Percentiles rank a stretch among this genome's conserved stretches.
Conservation (phyloP, 1,140 invertebrate genomes). For the Micrasema minimum region DNA sequence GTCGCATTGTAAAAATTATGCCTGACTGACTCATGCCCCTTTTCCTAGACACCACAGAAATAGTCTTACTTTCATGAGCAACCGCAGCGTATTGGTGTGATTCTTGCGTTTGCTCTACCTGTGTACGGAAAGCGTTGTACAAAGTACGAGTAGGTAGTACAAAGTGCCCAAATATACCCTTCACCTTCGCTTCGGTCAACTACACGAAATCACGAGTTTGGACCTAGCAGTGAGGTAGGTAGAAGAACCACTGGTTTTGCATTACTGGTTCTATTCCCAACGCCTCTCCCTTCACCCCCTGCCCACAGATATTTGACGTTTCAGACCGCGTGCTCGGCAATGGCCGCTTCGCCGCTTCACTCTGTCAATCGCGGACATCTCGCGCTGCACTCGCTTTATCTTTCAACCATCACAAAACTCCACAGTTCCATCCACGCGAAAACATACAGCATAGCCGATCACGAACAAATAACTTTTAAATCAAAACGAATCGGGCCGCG, state of each 20-base stretch:
- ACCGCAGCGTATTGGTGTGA: too few relatives aligned
- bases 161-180: too few relatives aligned
- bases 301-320: constrained; percentile 14
- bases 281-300: constrained; percentile 15
- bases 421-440: not conserved
- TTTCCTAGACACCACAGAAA: too few relatives aligned
- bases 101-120: too few relatives aligned
- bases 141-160: too few relatives aligned
- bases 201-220: too few relatives aligned
- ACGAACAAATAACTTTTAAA: constrained; percentile 30
- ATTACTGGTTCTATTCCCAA: constrained; percentile 6
- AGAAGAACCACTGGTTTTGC: not conserved
- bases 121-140: too few relatives aligned
- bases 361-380: constrained; percentile 4
- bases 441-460: not conserved
- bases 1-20: too few relatives aligned
- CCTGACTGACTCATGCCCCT: too few relatives aligned
- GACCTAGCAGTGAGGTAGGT: too few relatives aligned
- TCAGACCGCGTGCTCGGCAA: constrained; percentile 34
- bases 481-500: constrained; percentile 7
- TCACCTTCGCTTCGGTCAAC: too few relatives aligned
- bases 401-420: constrained; percentile 2
- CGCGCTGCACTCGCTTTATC: not conserved
- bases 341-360: constrained; percentile 32
- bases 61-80: too few relatives aligned